A percentile compares a stretch with the other conserved stretches of the same genome.
Evolutionary conservation across 2,888 invertebrate species (phyloP).

Genomic region (Zelleria hepariella): DNA sequence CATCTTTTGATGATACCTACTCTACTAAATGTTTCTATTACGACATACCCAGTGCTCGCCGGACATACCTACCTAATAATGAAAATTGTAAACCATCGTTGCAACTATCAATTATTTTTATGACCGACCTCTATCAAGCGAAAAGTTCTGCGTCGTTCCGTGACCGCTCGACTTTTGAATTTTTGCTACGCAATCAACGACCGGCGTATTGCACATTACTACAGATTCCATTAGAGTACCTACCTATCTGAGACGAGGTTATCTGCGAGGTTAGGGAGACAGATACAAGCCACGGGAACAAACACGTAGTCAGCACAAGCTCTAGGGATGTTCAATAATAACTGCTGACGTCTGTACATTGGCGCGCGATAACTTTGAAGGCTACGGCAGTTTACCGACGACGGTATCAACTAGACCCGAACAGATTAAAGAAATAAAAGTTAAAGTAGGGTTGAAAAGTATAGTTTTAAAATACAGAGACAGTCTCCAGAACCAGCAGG

Average conservation of each 20-base stretch:
- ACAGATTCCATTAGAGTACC: conserved; percentile 15
- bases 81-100: too few relatives aligned
- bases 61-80: too few relatives aligned
- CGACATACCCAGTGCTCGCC: too few relatives aligned
- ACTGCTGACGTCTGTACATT: not conserved
- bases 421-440: too few relatives aligned
- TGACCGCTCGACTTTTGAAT: not conserved
- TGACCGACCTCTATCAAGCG: too few relatives aligned
- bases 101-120: too few relatives aligned
- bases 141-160: not conserved
- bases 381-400: not conserved
- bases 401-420: too few relatives aligned
- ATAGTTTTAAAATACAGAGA: too few relatives aligned
- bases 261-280: not conserved
- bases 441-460: too few relatives aligned
- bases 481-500: too few relatives aligned
- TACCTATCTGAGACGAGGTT: not conserved
- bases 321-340: not conserved
- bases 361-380: not conserved
- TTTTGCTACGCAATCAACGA: not conserved
- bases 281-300: not conserved
- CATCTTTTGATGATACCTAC: too few relatives aligned
- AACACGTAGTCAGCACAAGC: not conserved
- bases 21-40: too few relatives aligned
- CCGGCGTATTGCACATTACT: not conserved